Conservation (phyloP, 23 tunicate genomes). For the Ciona savignyi region DNA sequence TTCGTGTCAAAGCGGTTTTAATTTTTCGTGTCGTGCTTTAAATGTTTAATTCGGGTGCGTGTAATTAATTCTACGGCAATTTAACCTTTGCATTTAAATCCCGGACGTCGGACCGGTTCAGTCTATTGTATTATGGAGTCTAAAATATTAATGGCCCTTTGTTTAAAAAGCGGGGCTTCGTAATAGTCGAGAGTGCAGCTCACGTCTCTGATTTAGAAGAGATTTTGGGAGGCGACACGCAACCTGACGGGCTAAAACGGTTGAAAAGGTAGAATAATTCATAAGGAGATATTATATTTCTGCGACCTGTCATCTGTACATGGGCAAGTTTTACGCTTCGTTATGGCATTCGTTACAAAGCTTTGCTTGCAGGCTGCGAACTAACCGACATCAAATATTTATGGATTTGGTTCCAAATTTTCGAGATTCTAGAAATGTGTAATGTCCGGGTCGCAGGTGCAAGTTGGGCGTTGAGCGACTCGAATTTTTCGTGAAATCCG, state of each 20-base stretch:
- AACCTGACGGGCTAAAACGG: background rate
- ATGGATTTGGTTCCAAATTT: background rate
- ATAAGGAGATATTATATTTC: background rate
- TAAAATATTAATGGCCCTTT: background rate
- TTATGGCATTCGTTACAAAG: background rate
- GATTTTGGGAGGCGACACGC: constrained; percentile 2
- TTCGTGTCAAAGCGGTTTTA: too few species aligned
- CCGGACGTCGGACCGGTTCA: background rate
- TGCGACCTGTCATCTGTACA: background rate
- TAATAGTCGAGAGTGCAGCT: constrained; percentile 16
- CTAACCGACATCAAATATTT: background rate
- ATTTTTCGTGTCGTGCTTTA: background rate
- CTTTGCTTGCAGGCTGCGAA: too few species aligned
- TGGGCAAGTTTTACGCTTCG: background rate
- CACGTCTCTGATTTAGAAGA: constrained; percentile 17
- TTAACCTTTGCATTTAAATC: background rate
- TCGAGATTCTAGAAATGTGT: background rate
- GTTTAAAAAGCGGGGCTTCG: background rate
- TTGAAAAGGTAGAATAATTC: background rate
- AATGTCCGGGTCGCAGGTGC: background rate
- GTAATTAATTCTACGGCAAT: background rate
- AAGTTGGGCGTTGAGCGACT: background rate
- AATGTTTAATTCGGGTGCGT: background rate
- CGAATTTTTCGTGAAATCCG: background rate
- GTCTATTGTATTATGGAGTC: background rate